Conservation (phyloP, 23 tunicate species). For the Trididemnum miniatum region DNA sequence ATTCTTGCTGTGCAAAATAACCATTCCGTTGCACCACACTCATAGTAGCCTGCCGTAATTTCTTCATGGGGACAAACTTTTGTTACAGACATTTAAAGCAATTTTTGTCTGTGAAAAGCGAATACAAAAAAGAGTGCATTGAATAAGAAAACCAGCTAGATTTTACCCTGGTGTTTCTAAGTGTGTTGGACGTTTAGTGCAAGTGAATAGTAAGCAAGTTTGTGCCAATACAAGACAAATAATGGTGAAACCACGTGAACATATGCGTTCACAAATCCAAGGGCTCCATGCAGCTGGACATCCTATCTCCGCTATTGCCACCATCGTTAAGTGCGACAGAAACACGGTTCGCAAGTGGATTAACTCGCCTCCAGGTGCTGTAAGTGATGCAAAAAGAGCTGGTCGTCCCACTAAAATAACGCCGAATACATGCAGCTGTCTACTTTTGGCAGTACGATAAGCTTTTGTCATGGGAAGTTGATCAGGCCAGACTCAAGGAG, state of each 20-base stretch:
- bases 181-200: not conserved
- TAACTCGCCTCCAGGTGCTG: not conserved
- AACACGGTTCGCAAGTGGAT: not conserved
- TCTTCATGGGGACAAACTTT: not conserved
- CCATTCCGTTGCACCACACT: too few species aligned
- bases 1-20: too few species aligned
- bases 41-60: too few species aligned
- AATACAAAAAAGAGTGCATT: not conserved
- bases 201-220: not conserved
- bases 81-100: not conserved
- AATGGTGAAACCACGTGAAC: not conserved
- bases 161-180: not conserved
- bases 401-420: not conserved
- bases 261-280: not conserved
- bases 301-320: not conserved
- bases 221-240: not conserved
- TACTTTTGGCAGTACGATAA: too few species aligned
- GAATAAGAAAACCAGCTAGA: not conserved
- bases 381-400: not conserved
- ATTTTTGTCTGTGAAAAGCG: not conserved
- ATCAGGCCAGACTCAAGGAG: too few species aligned
- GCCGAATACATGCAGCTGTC: too few species aligned
- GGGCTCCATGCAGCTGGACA: not conserved
- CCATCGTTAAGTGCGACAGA: not conserved
- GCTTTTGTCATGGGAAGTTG: too few species aligned